Conservation (phyloP, 1,140 invertebrate species). For the Antheraea pernyi region DNA sequence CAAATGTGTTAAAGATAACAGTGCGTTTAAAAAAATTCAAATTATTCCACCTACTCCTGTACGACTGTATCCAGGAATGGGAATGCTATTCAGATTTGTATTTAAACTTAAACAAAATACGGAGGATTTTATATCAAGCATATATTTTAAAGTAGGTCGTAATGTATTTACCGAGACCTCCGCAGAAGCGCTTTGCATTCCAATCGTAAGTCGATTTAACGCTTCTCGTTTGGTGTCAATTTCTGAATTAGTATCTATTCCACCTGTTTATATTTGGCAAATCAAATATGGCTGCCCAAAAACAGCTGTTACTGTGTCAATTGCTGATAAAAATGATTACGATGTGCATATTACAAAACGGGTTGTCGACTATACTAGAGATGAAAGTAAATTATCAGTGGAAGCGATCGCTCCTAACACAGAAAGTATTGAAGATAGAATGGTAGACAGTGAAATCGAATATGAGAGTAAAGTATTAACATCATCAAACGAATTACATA, state of each 20-base stretch:
- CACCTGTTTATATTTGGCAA: slow-evolving; percentile 54
- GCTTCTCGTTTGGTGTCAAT: slow-evolving; percentile 30
- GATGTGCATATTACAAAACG: slow-evolving; percentile 48
- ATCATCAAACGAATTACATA: neutral
- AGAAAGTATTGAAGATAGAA: slow-evolving; percentile 34
- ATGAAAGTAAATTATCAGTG: slow-evolving; percentile 27
- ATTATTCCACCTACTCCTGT: slow-evolving; percentile 36
- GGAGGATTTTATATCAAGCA: slow-evolving; percentile 28
- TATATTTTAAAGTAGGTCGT: slow-evolving; percentile 51
- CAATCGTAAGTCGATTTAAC: slow-evolving; percentile 32
- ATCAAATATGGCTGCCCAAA: slow-evolving; percentile 41
- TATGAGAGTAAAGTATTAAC: slow-evolving; percentile 16
- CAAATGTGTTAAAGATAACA: slow-evolving; percentile 36
- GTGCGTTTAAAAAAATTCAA: slow-evolving; percentile 36
- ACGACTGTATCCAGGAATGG: slow-evolving; percentile 51
- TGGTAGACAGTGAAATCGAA: slow-evolving; percentile 22
- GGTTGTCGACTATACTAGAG: slow-evolving; percentile 28
- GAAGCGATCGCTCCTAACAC: slow-evolving; percentile 27
- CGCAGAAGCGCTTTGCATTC: slow-evolving; percentile 39
- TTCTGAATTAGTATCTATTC: slow-evolving; percentile 42
- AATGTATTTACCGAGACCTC: slow-evolving; percentile 29
- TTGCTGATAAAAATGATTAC: slow-evolving; percentile 41
- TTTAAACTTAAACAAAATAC: slow-evolving; percentile 40
- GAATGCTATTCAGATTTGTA: slow-evolving; percentile 36
- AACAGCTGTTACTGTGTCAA: slow-evolving; percentile 32